Evolutionary conservation across 2,113 vertebrate species (phyloP).

Genomic region (Aspidoscelis tigris): DNA sequence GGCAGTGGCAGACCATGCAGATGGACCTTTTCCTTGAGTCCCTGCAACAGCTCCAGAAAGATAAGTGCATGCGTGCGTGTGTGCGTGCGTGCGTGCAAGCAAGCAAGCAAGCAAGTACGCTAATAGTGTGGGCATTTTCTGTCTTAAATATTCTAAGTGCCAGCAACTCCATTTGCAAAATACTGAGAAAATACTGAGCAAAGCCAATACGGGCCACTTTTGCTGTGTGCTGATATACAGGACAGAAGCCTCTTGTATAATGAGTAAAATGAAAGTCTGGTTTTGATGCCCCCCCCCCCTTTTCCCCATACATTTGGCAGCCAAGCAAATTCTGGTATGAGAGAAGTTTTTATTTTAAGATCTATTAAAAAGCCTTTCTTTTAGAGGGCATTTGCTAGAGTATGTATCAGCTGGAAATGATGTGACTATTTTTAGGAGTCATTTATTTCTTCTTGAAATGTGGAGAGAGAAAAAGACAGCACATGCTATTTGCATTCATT

Average conservation of each 20-base stretch:
- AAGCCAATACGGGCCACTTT: rapidly evolving
- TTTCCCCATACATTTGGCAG: not conserved
- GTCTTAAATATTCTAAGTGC: too few species aligned
- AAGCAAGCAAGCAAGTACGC: too few species aligned
- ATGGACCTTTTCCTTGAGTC: too few species aligned
- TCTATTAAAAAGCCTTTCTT: not conserved
- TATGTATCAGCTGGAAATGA: conserved; percentile 28
- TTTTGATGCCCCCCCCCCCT: not conserved
- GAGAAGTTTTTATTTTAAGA: conserved; percentile 10
- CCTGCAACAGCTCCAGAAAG: too few species aligned
- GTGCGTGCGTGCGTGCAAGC: too few species aligned
- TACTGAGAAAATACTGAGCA: not conserved
- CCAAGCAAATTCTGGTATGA: not conserved
- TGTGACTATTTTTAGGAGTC: conserved; percentile 15
- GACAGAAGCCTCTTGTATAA: not conserved
- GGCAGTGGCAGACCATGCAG: too few species aligned
- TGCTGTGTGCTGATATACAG: not conserved
- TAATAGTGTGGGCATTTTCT: too few species aligned
- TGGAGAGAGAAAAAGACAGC: not conserved
- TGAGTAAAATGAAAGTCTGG: not conserved
- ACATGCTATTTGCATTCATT: conserved; percentile 12
- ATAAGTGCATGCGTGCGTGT: too few species aligned
- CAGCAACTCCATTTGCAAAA: not conserved
- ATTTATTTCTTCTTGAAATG: conserved; percentile 2
- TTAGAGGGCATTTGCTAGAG: conserved; percentile 13